Evolutionary conservation across 1,140 invertebrate species (phyloP).

Genomic region (Colletes gigas): DNA sequence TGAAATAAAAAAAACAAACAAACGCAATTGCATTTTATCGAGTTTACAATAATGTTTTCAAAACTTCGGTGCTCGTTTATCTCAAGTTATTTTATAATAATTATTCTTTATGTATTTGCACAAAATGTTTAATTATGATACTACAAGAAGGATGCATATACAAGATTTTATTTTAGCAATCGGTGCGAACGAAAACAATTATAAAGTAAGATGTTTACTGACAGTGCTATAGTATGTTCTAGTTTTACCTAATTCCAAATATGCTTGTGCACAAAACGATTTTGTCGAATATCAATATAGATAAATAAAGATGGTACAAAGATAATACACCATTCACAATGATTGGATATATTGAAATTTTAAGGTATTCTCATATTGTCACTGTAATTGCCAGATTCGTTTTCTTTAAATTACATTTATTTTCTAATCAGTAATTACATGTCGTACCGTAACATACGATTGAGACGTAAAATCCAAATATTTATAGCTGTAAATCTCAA

Average conservation of each 20-base stretch:
- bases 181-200: conserved; percentile 3
- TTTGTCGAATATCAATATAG: not conserved
- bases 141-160: conserved; percentile 15
- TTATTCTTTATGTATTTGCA: conserved; percentile 36
- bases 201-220: conserved; percentile 15
- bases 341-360: conserved; percentile 28
- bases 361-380: conserved; percentile 18
- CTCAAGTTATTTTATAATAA: conserved; percentile 42
- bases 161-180: conserved; percentile 24
- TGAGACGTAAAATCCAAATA: conserved; percentile 23
- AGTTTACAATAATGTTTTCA: conserved; percentile 9
- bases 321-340: not conserved
- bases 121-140: not conserved
- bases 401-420: not conserved
- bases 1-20: conserved; percentile 9
- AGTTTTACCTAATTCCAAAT: conserved; percentile 11
- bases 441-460: conserved; percentile 20
- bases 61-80: conserved; percentile 33
- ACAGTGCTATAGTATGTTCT: not conserved
- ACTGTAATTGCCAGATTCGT: conserved; percentile 26
- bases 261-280: conserved; percentile 26
- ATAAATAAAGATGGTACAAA: conserved; percentile 18
- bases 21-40: conserved; percentile 20
- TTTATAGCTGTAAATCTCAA: conserved; percentile 31
- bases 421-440: conserved; percentile 35